Evolutionary conservation across 2,888 invertebrate species (phyloP).

Genomic region (Lasioglossum oenotherae): DNA sequence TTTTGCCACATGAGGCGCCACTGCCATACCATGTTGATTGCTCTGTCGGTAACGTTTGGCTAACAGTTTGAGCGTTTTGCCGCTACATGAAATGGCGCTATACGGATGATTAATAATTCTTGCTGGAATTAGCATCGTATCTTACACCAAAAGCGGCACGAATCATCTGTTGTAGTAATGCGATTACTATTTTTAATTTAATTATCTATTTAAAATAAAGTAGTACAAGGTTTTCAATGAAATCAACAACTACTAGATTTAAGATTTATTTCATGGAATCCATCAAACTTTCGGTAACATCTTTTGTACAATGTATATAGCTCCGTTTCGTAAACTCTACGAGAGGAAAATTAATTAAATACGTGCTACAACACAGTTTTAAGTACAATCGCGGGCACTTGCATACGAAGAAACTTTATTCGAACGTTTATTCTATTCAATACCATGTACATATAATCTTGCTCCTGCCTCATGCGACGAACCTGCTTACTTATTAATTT

Average conservation of each 20-base stretch:
- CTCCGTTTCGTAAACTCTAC: constrained; percentile 40
- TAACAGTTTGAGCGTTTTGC: neutral
- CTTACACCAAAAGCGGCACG: neutral
- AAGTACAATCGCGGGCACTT: constrained; percentile 42
- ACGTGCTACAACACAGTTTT: constrained; percentile 33
- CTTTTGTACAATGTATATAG: constrained; percentile 45
- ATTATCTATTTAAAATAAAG: neutral
- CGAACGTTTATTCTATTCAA: neutral
- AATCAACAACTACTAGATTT: constrained; percentile 23
- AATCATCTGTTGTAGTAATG: neutral
- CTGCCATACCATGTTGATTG: neutral
- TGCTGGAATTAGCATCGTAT: neutral
- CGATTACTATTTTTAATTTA: neutral
- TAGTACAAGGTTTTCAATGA: neutral
- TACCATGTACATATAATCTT: neutral
- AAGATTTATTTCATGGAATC: constrained; percentile 51
- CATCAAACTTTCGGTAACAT: constrained; percentile 49
- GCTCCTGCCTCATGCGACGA: neutral
- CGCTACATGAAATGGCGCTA: neutral
- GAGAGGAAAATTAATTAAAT: constrained; percentile 34
- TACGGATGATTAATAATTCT: neutral
- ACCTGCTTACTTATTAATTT: neutral
- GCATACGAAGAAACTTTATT: constrained; percentile 14
- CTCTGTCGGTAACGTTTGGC: neutral
- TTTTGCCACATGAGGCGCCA: neutral